Percentiles rank a stretch among this genome's conserved stretches.
These are phyloP conservation scores for Glareola pratincola DNA, from an alignment of 2,113 vertebrate genomes.

Conservation along the genomic window DNA sequence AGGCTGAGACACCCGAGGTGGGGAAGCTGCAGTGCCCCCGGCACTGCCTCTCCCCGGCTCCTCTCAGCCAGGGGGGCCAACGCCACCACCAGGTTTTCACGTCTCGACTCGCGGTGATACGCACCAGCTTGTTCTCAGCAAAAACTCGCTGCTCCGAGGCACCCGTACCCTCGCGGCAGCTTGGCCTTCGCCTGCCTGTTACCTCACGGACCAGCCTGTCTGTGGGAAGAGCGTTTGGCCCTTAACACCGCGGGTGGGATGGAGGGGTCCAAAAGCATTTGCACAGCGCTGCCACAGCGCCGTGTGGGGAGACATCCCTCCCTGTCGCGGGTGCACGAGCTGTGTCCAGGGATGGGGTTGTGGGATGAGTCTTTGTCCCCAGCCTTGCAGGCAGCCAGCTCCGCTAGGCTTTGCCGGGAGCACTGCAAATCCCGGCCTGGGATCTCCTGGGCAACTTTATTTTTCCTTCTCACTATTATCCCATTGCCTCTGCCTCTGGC, in stretches of 20 bases:
- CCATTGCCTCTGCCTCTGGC: neutral
- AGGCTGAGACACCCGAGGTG: neutral
- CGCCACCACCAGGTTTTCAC: neutral
- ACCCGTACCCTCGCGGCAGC: neutral
- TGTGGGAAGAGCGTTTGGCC: neutral
- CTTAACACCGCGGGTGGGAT: neutral
- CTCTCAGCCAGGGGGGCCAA: neutral
- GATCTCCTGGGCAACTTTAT: neutral
- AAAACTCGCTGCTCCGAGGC: neutral
- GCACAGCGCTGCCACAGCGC: neutral
- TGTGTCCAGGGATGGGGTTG: fast-evolving
- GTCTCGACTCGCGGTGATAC: neutral
- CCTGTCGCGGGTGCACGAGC: neutral
- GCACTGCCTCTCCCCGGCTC: neutral
- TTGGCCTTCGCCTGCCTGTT: neutral
- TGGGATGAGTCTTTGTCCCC: neutral
- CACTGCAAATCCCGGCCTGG: neutral
- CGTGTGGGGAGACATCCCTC: neutral
- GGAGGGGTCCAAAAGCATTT: neutral
- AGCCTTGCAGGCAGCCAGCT: neutral
- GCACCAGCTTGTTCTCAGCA: neutral
- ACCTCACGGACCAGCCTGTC: fast-evolving
- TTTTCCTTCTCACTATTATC: neutral
- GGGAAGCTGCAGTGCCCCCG: neutral
- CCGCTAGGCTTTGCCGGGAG: neutral